A percentile compares a stretch with the other conserved stretches of the same genome.
phyloP scores from a whole-genome alignment of 2,888 invertebrate genomes.

The Tenthredo notha region DNA sequence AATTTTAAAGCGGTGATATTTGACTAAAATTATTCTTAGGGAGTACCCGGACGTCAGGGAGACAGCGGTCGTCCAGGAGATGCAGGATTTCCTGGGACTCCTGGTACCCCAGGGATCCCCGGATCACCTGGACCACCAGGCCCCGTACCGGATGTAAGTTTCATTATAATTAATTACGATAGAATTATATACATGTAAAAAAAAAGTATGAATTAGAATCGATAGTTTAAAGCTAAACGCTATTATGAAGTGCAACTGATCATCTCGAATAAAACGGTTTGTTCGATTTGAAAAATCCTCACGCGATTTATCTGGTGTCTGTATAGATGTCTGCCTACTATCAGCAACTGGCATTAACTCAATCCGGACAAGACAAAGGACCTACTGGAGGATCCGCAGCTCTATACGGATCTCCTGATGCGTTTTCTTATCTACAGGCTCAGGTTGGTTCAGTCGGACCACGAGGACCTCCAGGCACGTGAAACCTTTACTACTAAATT shows the following conservation, averaged over 20 bases:
- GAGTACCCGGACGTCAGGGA: constrained; percentile 80
- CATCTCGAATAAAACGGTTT: not conserved
- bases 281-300: not conserved
- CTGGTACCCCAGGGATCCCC: constrained; percentile 84
- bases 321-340: constrained; percentile 86
- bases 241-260: not conserved
- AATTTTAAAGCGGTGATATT: not conserved
- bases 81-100: constrained; percentile 82
- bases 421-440: constrained; percentile 89
- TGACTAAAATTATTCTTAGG: constrained; percentile 67
- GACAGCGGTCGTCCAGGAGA: constrained; percentile 82
- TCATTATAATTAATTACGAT: constrained; percentile 40
- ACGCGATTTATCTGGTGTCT: constrained; percentile 51
- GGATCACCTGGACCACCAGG: constrained; percentile 85
- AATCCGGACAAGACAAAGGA: constrained; percentile 88
- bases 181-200: constrained; percentile 57
- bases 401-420: constrained; percentile 79
- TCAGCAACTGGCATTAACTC: constrained; percentile 86
- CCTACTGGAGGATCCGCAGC: constrained; percentile 81
- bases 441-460: constrained; percentile 90
- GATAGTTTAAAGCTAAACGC: not conserved
- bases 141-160: constrained; percentile 84
- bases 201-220: too few relatives aligned
- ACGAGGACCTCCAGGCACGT: constrained; percentile 87
- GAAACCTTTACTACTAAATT: not conserved